Percentiles rank a stretch among this genome's conserved stretches.
Evolutionary conservation across 2,113 vertebrate species (phyloP).

Genomic region (Tympanuchus pallidicinctus): DNA sequence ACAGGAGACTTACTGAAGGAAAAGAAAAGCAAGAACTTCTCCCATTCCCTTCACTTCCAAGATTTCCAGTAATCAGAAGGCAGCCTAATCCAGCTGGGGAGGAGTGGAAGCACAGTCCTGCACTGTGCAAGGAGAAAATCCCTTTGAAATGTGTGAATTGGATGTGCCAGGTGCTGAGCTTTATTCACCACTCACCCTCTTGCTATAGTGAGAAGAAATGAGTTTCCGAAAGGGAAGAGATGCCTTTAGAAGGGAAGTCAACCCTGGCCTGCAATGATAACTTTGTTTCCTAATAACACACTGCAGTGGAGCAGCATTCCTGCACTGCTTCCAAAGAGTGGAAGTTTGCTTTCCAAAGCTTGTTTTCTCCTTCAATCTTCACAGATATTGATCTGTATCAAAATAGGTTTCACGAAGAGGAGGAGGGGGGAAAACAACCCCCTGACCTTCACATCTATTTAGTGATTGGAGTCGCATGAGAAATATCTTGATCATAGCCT

Average conservation of each 20-base stretch:
- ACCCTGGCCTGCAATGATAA: not conserved
- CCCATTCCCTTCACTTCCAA: not conserved
- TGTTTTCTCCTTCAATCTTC: not conserved
- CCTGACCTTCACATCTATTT: constrained; percentile 19
- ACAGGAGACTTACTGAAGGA: not conserved
- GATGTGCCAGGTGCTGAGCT: not conserved
- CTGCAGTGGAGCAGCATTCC: not conserved
- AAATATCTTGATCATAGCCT: constrained; percentile 1
- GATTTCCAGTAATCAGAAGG: not conserved
- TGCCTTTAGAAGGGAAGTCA: not conserved
- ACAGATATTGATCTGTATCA: constrained; percentile 3
- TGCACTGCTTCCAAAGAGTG: not conserved
- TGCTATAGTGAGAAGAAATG: not conserved
- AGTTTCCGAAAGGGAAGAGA: not conserved
- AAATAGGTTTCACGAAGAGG: constrained; percentile 12
- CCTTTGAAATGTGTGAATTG: not conserved
- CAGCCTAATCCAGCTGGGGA: not conserved
- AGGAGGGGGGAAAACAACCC: constrained; percentile 6
- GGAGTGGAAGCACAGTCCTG: not conserved
- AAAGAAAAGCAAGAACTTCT: not conserved
- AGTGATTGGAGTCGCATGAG: not conserved
- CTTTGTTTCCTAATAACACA: not conserved
- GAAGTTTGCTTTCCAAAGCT: not conserved
- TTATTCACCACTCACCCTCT: not conserved
- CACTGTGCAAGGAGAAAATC: not conserved